These are phyloP conservation scores for Drosophila ohnishii DNA, from an alignment of 1,140 invertebrate genomes.

Conservation along the genomic window DNA sequence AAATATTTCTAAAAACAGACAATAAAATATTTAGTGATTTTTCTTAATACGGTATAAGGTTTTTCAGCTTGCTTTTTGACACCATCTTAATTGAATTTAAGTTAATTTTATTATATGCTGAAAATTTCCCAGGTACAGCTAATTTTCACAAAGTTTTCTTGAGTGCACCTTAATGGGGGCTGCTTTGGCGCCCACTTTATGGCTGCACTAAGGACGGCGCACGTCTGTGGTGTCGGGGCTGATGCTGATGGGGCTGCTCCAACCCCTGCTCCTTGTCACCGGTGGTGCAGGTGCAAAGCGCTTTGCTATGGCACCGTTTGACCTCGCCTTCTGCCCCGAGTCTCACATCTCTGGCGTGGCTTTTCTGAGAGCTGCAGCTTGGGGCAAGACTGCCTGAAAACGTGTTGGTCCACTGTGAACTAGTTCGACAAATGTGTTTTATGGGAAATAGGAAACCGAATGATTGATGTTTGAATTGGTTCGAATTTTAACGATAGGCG, in stretches of 20 bases:
- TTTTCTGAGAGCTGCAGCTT: conserved; percentile 12
- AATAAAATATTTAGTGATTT: neutral
- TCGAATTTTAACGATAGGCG: conserved; percentile 20
- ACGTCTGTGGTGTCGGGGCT: conserved; percentile 26
- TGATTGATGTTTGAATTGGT: conserved; percentile 37
- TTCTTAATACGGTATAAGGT: neutral
- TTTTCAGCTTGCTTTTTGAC: neutral
- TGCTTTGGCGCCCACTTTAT: conserved; percentile 50
- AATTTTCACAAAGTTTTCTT: neutral
- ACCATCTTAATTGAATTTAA: neutral
- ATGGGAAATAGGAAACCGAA: conserved; percentile 19
- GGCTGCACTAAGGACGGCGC: conserved; percentile 34
- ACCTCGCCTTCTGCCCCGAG: conserved; percentile 26
- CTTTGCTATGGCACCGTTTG: conserved; percentile 45
- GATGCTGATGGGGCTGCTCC: conserved; percentile 19
- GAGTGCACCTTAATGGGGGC: conserved; percentile 31
- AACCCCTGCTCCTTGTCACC: conserved; percentile 7
- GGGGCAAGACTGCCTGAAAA: conserved; percentile 29
- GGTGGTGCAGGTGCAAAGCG: conserved; percentile 45
- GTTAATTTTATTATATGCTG: neutral
- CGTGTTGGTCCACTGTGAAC: conserved; percentile 39
- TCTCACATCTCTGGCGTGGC: conserved; percentile 10
- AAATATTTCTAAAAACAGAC: no score
- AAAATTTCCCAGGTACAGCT: neutral
- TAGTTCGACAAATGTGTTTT: conserved; percentile 37